Evolutionary conservation across 2,888 invertebrate species (phyloP).

Genomic region (Lycaena phlaeas): DNA sequence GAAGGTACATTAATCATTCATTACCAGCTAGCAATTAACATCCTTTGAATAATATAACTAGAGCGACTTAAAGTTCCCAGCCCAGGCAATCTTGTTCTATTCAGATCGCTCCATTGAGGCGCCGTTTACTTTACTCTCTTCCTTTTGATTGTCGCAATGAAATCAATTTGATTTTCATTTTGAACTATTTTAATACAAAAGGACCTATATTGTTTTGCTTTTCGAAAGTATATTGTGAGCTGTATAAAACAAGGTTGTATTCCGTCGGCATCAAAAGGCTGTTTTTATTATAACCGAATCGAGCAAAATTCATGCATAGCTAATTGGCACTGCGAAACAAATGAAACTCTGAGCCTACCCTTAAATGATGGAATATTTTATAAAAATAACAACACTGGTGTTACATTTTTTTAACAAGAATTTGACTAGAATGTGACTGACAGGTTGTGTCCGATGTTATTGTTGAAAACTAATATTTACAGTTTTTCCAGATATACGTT

Average conservation of each 20-base stretch:
- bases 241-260: neutral
- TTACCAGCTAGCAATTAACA: conserved; percentile 6
- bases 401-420: conserved; percentile 7
- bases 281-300: conserved; percentile 11
- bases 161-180: conserved; percentile 23
- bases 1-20: conserved; percentile 2
- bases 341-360: conserved; percentile 6
- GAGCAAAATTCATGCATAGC: conserved; percentile 25
- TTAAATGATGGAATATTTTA: conserved; percentile 10
- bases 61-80: conserved; percentile 6
- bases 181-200: conserved; percentile 11
- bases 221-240: neutral
- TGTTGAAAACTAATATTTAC: too few species aligned
- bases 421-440: too few species aligned
- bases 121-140: conserved; percentile 18
- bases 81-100: conserved; percentile 9
- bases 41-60: conserved; percentile 6
- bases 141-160: conserved; percentile 20
- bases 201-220: conserved; percentile 8
- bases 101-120: conserved; percentile 10
- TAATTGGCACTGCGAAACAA: conserved; percentile 20
- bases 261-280: neutral
- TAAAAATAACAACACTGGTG: conserved; percentile 9
- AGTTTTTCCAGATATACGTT: too few species aligned
- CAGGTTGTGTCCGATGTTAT: too few species aligned